Evolutionary conservation across 2,113 vertebrate species (phyloP).

Genomic region (Mus musculus): DNA sequence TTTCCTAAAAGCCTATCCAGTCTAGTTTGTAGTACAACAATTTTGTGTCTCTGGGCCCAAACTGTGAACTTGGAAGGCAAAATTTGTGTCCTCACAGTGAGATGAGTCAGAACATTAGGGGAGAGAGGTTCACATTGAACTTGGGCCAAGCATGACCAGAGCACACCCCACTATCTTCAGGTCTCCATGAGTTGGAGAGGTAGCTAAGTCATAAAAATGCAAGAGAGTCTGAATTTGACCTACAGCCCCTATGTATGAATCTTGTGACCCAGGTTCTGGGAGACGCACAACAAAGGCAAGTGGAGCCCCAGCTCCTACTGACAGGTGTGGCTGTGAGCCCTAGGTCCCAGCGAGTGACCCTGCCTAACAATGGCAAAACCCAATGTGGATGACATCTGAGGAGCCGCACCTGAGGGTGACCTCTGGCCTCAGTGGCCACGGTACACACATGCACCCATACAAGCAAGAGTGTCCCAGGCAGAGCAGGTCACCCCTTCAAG

Average conservation of each 20-base stretch:
- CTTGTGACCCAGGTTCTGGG: not conserved
- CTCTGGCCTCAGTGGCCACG: not conserved
- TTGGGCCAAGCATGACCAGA: not conserved
- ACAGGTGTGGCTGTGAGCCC: not conserved
- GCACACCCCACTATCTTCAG: not conserved
- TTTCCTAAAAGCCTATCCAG: not conserved
- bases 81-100: not conserved
- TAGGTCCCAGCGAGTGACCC: not conserved
- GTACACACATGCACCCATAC: not conserved
- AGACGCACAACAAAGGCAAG: not conserved
- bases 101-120: not conserved
- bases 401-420: not conserved
- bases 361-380: not conserved
- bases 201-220: too few species aligned
- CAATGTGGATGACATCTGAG: not conserved
- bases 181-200: not conserved
- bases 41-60: not conserved
- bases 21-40: too few species aligned
- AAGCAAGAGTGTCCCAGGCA: not conserved
- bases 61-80: not conserved
- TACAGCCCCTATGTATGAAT: not conserved
- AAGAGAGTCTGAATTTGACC: not conserved
- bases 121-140: not conserved
- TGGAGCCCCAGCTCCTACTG: not conserved
- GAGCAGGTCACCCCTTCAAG: not conserved